Conservation (phyloP, 1,140 invertebrate genomes). For the Temnothorax longispinosus region DNA sequence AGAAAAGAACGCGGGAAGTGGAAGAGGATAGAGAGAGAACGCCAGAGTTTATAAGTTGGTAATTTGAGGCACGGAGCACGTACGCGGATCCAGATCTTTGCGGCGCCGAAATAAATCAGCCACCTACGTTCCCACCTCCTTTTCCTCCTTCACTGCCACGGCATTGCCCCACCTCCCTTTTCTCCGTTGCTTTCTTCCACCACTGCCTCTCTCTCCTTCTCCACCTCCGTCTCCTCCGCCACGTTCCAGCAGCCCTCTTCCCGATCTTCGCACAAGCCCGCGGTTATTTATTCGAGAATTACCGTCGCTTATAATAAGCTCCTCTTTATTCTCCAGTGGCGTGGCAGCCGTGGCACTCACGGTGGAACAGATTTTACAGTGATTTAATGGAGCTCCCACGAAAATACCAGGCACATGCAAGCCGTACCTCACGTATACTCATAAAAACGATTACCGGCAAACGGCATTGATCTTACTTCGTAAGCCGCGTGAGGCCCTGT, state of each 20-base stretch:
- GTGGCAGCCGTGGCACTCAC: slow-evolving; percentile 75
- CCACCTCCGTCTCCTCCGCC: slow-evolving; percentile 50
- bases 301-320: slow-evolving; percentile 86
- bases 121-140: slow-evolving; percentile 79
- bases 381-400: slow-evolving; percentile 84
- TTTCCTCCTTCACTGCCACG: slow-evolving; percentile 63
- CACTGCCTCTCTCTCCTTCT: background rate
- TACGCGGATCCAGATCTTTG: slow-evolving; percentile 85
- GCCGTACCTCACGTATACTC: slow-evolving; percentile 53
- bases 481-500: background rate
- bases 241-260: slow-evolving; percentile 59
- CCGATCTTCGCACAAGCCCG: slow-evolving; percentile 75
- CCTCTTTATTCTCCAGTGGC: slow-evolving; percentile 84
- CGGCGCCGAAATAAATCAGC: slow-evolving; percentile 85
- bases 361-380: slow-evolving; percentile 84
- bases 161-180: slow-evolving; percentile 67
- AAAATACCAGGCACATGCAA: slow-evolving; percentile 75
- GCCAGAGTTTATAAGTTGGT: slow-evolving; percentile 85
- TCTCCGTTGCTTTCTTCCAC: slow-evolving; percentile 56
- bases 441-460: slow-evolving; percentile 61
- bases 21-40: slow-evolving; percentile 37
- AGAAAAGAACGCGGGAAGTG: slow-evolving; percentile 66
- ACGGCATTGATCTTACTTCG: slow-evolving; percentile 63
- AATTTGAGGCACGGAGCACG: slow-evolving; percentile 85
- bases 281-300: slow-evolving; percentile 86